A percentile compares a stretch with the other conserved stretches of the same genome.
These are phyloP conservation scores for Cinara cedri DNA, from an alignment of 2,888 invertebrate genomes.

Conservation along the genomic window DNA sequence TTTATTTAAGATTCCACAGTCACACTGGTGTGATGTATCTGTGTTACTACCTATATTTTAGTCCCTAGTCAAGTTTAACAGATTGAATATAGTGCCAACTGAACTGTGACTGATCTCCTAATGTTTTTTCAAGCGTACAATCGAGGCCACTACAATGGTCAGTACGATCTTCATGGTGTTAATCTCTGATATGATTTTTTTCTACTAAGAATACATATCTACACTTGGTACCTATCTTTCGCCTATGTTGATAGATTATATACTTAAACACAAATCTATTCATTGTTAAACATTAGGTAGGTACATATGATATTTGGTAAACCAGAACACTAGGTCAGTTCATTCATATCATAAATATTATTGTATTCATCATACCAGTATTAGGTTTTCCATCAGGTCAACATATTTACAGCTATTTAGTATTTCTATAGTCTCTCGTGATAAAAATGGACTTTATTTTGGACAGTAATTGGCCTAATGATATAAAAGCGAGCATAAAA, in stretches of 20 bases:
- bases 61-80: conserved; percentile 33
- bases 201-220: conserved; percentile 1
- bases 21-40: conserved; percentile 1
- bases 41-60: background rate
- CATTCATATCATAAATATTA: background rate
- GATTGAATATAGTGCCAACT: conserved; percentile 46
- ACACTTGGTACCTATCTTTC: background rate
- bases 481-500: no score
- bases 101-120: conserved; percentile 45
- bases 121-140: conserved; percentile 45
- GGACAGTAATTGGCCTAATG: conserved; percentile 32
- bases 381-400: conserved; percentile 1
- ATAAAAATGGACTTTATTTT: conserved; percentile 4
- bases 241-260: conserved; percentile 22
- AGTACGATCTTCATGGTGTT: conserved; percentile 40
- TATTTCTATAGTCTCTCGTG: conserved; percentile 2
- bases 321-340: conserved; percentile 41
- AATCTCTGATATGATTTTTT: conserved; percentile 43
- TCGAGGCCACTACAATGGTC: conserved; percentile 53
- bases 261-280: conserved; percentile 11
- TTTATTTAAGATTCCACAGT: conserved; percentile 7
- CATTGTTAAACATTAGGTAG: conserved; percentile 27
- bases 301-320: conserved; percentile 12
- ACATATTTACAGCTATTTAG: background rate
- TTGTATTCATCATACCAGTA: background rate